Evolutionary conservation across 1,140 invertebrate species (phyloP), one percentile per base, ranked within the genome.

Genomic region (Drosophila nasuta): DNA sequence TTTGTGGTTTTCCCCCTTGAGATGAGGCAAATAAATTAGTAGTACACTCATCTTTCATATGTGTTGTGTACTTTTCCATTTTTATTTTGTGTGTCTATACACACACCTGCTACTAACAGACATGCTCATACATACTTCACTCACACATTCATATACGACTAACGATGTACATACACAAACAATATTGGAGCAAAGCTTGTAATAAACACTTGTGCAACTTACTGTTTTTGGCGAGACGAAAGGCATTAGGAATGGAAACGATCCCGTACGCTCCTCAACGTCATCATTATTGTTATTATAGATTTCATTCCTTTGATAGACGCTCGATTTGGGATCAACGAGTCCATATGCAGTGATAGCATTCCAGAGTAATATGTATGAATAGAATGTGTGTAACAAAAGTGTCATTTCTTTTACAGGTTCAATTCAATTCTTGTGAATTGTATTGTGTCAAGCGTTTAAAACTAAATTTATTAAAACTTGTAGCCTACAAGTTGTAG

Each of bases 171-270:
- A 59, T 59, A 41, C 17, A 20, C 10, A 54, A 56, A 49, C 38
- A 60, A 8, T 11, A 51, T 48, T 62, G 8, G 13, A 46, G 3
- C 30, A 49, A 41, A 45, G 20, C 3, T 25, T 25, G 20, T 25
- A 25, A 25, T 3, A 25, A 25, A 25, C 20, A 52, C 65, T 60
- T 15, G 35, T 75, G 52, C 28, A 38, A 93, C 94, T 95, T 93
- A 96, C 96, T 83, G 93, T 93, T 79, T 94, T 93, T 41, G 96
- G 95, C 56, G 93, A 94, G 35, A 96, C 95, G 92, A 95, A 95
- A 71, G 96, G 96, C 96, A 96, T 96, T 6, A 96, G 88, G 63
- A 96, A 93, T 11, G 95, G 93, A 90, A 94, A 96, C 57, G 94
- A 94, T 64, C 87, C 87, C n/a, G 30, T 69, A n/a, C 41, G 17